Evolutionary conservation across 1,140 invertebrate genomes (phyloP), one percentile per base, ranked within the genome.

Genomic region (Hypothenemus hampei): DNA sequence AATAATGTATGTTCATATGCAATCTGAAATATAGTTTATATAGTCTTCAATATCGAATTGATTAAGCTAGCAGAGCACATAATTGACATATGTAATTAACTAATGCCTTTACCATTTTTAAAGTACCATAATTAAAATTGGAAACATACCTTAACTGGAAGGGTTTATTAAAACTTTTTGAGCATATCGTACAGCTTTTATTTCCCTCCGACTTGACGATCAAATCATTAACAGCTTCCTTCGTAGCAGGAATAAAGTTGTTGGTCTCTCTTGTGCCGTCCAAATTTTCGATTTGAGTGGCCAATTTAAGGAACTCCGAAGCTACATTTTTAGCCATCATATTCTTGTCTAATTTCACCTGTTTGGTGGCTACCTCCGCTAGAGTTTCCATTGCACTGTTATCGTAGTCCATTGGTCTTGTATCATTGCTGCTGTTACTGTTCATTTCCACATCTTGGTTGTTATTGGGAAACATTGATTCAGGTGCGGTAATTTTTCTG

Each of bases 1-100:
- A 87, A 65, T 93, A 95, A 73, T 98, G 94, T 65, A 95, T 95
- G 72, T 97, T 97, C 68, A 94, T 87, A 74, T 98, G 94, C 40
- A 97, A 76, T 47, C 69, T 69, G 40, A 43, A 67, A 66, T 7
- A 37, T 15, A 37, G 16, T n/a, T n/a, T n/a, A n/a, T n/a, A n/a
- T n/a, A n/a, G n/a, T n/a, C n/a, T n/a, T n/a, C n/a, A n/a, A n/a
- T n/a, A n/a, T n/a, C n/a, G n/a, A n/a, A n/a, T n/a, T n/a, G n/a
- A n/a, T n/a, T n/a, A n/a, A n/a, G n/a, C n/a, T n/a, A n/a, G n/a
- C n/a, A n/a, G n/a, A n/a, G n/a, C n/a, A n/a, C n/a, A n/a, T n/a
- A n/a, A n/a, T n/a, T n/a, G n/a, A n/a, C n/a, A n/a, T n/a, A n/a
- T n/a, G n/a, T n/a, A n/a, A n/a, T n/a, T n/a, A n/a, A n/a, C n/a